Evolutionary conservation across 1,140 invertebrate species (phyloP).

Genomic region (Eciton burchellii): DNA sequence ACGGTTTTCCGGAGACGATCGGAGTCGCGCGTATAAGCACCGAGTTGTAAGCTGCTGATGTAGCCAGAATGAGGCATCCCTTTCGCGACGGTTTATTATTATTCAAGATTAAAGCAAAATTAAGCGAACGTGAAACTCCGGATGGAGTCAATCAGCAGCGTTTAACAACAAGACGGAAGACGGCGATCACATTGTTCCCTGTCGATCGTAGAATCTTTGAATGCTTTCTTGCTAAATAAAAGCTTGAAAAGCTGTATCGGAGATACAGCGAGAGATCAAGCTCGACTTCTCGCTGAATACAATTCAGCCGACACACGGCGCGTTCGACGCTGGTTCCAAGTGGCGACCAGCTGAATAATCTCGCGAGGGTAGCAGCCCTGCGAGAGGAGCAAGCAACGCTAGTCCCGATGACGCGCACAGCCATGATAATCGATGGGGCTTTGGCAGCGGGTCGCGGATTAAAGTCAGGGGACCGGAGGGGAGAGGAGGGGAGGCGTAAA

Average conservation of each 20-base stretch:
- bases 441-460: not conserved
- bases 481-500: not conserved
- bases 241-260: no score
- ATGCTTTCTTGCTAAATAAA: no score
- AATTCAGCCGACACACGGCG: not conserved
- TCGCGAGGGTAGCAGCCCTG: not conserved
- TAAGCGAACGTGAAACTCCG: no score
- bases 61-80: no score
- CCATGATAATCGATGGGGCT: conserved; percentile 20
- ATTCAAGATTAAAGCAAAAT: no score
- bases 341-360: conserved; percentile 28
- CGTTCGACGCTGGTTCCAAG: not conserved
- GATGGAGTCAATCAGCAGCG: no score
- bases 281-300: not conserved
- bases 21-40: not conserved
- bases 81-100: no score
- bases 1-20: not conserved
- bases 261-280: not conserved
- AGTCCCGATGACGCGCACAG: not conserved
- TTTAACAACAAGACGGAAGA: no score
- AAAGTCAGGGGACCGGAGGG: not conserved
- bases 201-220: no score
- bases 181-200: no score
- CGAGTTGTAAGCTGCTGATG: not conserved
- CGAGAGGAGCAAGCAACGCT: not conserved